A percentile compares a stretch with the other conserved stretches of the same genome.
Conservation (phyloP, 2,888 invertebrate species). For the Diaperis boleti region DNA sequence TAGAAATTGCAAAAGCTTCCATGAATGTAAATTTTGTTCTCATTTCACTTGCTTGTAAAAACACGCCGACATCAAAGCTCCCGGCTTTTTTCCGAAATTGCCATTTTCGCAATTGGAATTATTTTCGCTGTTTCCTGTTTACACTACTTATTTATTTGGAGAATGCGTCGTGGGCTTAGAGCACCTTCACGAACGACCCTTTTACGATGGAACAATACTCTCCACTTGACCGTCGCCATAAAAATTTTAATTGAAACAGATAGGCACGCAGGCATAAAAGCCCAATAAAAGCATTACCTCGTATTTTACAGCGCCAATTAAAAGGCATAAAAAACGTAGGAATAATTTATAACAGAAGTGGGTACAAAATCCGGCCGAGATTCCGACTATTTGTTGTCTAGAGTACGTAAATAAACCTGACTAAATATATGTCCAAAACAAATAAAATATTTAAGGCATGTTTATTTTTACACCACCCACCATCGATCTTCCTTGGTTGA, state of each 20-base stretch:
- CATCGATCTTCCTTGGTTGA: conserved; percentile 8
- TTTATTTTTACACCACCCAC: conserved; percentile 24
- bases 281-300: conserved; percentile 22
- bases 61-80: neutral
- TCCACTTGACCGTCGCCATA: conserved; percentile 8
- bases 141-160: too few species aligned
- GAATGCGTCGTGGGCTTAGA: too few species aligned
- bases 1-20: neutral
- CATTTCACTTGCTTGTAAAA: neutral
- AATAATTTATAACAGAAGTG: neutral
- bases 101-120: neutral
- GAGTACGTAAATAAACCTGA: conserved; percentile 11
- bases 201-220: conserved; percentile 13
- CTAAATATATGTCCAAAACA: conserved; percentile 6
- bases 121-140: neutral
- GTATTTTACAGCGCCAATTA: conserved; percentile 22
- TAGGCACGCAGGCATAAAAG: conserved; percentile 13
- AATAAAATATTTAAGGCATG: conserved; percentile 13
- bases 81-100: neutral
- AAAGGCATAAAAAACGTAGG: conserved; percentile 8
- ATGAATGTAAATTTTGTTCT: neutral
- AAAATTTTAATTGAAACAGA: conserved; percentile 25
- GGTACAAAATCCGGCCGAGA: neutral
- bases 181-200: neutral
- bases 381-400: conserved; percentile 1